These are phyloP conservation scores for Drosophila sucinea DNA, from an alignment of 1,140 invertebrate genomes.

Conservation along the genomic window DNA sequence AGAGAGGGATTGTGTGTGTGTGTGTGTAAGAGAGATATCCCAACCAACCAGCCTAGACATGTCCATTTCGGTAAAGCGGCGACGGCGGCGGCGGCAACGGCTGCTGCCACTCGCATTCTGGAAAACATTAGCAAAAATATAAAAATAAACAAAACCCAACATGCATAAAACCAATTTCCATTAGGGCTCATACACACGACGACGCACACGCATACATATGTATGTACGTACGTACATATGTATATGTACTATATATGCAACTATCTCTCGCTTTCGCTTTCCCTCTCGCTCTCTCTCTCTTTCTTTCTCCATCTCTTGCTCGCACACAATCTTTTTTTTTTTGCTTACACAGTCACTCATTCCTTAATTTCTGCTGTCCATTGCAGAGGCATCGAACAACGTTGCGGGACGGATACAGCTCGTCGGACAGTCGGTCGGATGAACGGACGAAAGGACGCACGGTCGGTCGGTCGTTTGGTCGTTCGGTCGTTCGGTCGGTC, in stretches of 20 bases:
- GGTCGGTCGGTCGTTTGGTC: neutral
- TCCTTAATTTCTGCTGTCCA: constrained; percentile 37
- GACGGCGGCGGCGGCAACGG: neutral
- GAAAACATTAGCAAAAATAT: constrained; percentile 82
- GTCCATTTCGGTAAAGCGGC: constrained; percentile 53
- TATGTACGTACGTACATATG: constrained; percentile 4
- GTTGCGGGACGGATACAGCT: constrained; percentile 7
- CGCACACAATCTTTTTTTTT: neutral
- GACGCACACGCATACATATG: constrained; percentile 19
- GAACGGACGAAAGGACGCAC: neutral
- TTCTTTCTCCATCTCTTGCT: neutral
- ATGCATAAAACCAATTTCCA: constrained; percentile 82
- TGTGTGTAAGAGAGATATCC: constrained; percentile 19
- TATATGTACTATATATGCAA: constrained; percentile 20
- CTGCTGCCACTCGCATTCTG: constrained; percentile 71
- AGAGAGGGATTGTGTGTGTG: constrained; percentile 18
- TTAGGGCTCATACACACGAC: constrained; percentile 57
- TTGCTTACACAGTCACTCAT: constrained; percentile 24
- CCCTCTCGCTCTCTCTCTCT: neutral
- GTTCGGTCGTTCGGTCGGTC: neutral
- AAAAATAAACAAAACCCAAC: constrained; percentile 81
- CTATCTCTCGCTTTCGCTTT: neutral
- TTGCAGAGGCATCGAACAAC: constrained; percentile 50
- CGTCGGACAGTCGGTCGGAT: neutral
- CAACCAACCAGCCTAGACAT: constrained; percentile 30